Conservation (phyloP, 2,888 invertebrate species). For the Nemotelus nigrinus region DNA sequence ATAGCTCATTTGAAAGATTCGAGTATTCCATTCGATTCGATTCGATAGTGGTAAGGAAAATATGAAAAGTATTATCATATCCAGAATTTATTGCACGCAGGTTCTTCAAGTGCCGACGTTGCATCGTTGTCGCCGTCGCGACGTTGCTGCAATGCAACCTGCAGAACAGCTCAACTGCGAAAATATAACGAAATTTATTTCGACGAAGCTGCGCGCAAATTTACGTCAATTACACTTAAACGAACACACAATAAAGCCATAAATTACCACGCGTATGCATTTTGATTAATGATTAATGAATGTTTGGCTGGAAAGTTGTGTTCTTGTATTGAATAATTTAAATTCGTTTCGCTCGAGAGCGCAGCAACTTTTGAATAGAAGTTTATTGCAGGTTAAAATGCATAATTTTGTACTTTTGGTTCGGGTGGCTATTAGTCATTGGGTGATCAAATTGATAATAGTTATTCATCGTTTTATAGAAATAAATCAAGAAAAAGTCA, state of each 20-base stretch:
- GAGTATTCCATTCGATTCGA: too few relatives aligned
- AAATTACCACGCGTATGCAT: slow-evolving; percentile 31
- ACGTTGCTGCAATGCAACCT: background rate
- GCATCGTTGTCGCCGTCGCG: background rate
- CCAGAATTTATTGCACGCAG: background rate
- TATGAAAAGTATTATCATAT: background rate
- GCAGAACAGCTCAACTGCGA: background rate
- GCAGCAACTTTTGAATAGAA: too few relatives aligned
- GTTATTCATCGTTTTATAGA: too few relatives aligned
- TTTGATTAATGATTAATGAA: slow-evolving; percentile 23
- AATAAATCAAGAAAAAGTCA: too few relatives aligned
- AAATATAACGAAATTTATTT: slow-evolving; percentile 29
- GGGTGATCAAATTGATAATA: too few relatives aligned
- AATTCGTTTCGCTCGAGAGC: background rate
- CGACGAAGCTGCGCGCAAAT: slow-evolving; percentile 15
- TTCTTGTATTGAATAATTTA: slow-evolving; percentile 1
- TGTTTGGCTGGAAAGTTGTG: background rate
- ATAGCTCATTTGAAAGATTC: too few relatives aligned
- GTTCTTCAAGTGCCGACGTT: background rate
- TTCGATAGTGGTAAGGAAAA: background rate
- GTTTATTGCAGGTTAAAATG: too few relatives aligned
- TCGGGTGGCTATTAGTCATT: too few relatives aligned
- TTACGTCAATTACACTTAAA: slow-evolving; percentile 36
- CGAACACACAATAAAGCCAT: slow-evolving; percentile 31
- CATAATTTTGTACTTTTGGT: too few relatives aligned